phyloP scores from a whole-genome alignment of 2,888 invertebrate genomes.

The Microctonus aethiopoides region DNA sequence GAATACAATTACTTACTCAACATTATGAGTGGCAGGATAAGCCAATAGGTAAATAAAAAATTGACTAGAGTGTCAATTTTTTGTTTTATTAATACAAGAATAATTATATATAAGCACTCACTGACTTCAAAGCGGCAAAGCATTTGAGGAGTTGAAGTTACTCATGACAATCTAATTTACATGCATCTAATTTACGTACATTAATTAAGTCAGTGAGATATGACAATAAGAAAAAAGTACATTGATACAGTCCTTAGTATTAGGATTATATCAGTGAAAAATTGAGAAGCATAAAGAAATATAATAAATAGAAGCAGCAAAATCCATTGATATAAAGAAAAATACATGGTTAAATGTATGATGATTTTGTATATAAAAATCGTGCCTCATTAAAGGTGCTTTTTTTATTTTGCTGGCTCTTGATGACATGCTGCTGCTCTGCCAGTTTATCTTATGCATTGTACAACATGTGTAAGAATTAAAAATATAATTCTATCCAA shows the following conservation, averaged over 20 bases:
- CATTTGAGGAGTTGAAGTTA: neutral
- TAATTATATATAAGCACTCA: constrained; percentile 17
- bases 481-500: neutral
- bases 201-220: neutral
- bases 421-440: constrained; percentile 5
- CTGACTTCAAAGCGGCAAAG: neutral
- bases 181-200: neutral
- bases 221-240: no score
- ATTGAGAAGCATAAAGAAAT: no score
- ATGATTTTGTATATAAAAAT: neutral
- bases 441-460: neutral
- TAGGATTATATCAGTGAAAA: no score
- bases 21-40: neutral
- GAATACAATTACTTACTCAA: constrained; percentile 18
- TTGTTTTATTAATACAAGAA: neutral
- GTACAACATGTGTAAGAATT: neutral
- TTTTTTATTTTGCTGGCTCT: neutral
- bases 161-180: neutral
- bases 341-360: neutral
- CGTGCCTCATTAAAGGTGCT: neutral
- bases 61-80: no score
- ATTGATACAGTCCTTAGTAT: no score
- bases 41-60: neutral
- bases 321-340: neutral
- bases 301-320: no score